phyloP scores from a whole-genome alignment of 2,113 vertebrate species.

The Colistium nudipinnis region DNA sequence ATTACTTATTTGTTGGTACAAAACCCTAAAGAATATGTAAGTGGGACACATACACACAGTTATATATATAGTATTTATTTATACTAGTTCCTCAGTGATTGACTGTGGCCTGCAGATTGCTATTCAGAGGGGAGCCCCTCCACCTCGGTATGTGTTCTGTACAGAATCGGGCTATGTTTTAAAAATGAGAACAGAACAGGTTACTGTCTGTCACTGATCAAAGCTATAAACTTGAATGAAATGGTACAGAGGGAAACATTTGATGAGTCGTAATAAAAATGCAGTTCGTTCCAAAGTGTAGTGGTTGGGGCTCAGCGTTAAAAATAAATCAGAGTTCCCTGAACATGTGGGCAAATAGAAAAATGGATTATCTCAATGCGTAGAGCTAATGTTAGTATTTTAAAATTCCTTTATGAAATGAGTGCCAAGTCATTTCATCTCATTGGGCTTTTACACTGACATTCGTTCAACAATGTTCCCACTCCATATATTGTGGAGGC shows the following conservation, averaged over 20 bases:
- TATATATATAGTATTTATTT: neutral
- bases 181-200: no score
- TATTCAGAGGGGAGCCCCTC: neutral
- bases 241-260: no score
- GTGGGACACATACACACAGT: slow-evolving; percentile 4
- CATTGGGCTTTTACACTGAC: no score
- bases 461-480: no score
- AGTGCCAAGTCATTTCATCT: neutral
- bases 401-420: neutral
- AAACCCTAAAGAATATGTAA: slow-evolving; percentile 18
- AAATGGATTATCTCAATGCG: neutral
- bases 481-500: neutral
- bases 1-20: slow-evolving; percentile 31
- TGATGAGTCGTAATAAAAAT: no score
- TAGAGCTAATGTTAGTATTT: neutral
- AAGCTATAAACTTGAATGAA: no score
- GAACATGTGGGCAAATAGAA: no score
- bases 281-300: no score
- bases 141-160: neutral
- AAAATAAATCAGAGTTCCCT: neutral
- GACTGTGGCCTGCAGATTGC: neutral
- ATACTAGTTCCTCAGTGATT: neutral
- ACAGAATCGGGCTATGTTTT: no score
- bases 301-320: no score
- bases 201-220: no score